Percentiles rank a stretch among this genome's conserved stretches.
These are phyloP conservation scores for Pseudomyrmex gracilis DNA, from an alignment of 1,140 invertebrate genomes.

Conservation along the genomic window DNA sequence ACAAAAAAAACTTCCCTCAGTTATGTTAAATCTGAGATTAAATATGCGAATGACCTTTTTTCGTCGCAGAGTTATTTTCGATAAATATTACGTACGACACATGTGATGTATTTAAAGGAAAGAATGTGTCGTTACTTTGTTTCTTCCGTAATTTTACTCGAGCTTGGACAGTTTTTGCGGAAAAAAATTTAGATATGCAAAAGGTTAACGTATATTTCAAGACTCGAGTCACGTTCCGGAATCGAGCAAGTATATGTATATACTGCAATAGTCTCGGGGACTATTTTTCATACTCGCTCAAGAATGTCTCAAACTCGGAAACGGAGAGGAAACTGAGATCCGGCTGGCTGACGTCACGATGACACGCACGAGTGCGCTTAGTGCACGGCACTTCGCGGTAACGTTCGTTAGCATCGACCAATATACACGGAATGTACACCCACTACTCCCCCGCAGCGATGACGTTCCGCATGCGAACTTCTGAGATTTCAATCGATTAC, in stretches of 20 bases:
- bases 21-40: too few relatives aligned
- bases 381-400: slow-evolving; percentile 64
- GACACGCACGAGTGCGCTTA: slow-evolving; percentile 55
- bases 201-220: background rate
- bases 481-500: slow-evolving; percentile 62
- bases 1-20: background rate
- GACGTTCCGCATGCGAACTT: slow-evolving; percentile 63
- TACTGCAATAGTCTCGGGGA: background rate
- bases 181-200: background rate
- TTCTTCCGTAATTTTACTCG: too few relatives aligned
- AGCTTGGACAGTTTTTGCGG: background rate
- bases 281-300: slow-evolving; percentile 37
- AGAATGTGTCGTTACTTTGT: too few relatives aligned
- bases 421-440: slow-evolving; percentile 27
- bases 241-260: background rate
- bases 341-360: slow-evolving; percentile 25
- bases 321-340: slow-evolving; percentile 30
- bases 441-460: slow-evolving; percentile 3
- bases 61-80: too few relatives aligned
- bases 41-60: too few relatives aligned
- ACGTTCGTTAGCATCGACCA: slow-evolving; percentile 60
- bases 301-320: slow-evolving; percentile 20
- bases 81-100: too few relatives aligned
- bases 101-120: too few relatives aligned
- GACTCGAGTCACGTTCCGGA: slow-evolving; percentile 7